Conservation (phyloP, 1,140 invertebrate species). For the Drosophila saltans region DNA sequence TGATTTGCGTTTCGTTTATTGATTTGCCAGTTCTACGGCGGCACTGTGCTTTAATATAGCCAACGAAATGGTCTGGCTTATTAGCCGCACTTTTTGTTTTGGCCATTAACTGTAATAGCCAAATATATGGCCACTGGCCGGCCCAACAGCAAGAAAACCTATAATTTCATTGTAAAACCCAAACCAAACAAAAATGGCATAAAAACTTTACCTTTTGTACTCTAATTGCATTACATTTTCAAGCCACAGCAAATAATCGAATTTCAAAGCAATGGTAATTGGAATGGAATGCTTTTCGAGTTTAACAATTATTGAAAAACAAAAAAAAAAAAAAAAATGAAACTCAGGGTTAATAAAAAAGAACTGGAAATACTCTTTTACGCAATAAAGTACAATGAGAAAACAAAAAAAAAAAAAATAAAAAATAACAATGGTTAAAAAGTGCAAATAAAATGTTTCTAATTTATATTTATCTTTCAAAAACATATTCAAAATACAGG, state of each 20-base stretch:
- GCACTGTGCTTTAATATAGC: constrained; percentile 27
- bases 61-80: constrained; percentile 45
- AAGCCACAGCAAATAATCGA: constrained; percentile 63
- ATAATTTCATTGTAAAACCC: constrained; percentile 55
- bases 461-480: too few relatives aligned
- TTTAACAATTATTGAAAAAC: constrained; percentile 20
- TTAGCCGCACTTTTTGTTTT: constrained; percentile 50
- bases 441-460: too few relatives aligned
- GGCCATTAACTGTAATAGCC: constrained; percentile 75
- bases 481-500: background rate
- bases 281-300: background rate
- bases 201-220: constrained; percentile 57
- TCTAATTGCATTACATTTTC: constrained; percentile 49
- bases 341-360: too few relatives aligned
- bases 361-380: too few relatives aligned
- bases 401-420: too few relatives aligned
- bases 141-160: constrained; percentile 48
- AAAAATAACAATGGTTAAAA: too few relatives aligned
- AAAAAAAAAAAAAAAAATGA: too few relatives aligned
- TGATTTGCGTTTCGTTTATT: constrained; percentile 72
- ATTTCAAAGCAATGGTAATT: constrained; percentile 51
- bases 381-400: too few relatives aligned
- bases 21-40: constrained; percentile 45
- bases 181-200: constrained; percentile 50
- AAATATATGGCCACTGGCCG: background rate